Evolutionary conservation across 2,888 invertebrate species (phyloP).

Genomic region (Sepioteuthis lessoniana): DNA sequence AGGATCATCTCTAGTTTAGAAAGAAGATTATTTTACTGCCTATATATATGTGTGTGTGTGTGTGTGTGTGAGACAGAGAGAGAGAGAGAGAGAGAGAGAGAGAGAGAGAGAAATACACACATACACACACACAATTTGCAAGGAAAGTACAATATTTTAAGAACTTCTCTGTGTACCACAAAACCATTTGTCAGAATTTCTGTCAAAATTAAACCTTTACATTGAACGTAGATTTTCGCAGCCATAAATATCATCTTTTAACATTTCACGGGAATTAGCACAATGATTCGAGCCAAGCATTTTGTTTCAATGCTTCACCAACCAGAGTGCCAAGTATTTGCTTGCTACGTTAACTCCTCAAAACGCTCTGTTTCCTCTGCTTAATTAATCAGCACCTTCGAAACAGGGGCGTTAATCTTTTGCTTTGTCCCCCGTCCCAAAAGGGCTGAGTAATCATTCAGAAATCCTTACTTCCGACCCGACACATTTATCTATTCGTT

Average conservation of each 20-base stretch:
- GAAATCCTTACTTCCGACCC: no score
- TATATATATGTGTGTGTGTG: no score
- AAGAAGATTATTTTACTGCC: no score
- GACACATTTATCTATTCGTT: no score
- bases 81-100: no score
- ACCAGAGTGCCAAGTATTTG: background rate
- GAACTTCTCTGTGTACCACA: background rate
- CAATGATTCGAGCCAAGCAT: background rate
- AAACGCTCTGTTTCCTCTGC: background rate
- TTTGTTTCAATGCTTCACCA: background rate
- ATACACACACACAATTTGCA: background rate
- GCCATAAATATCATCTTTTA: background rate
- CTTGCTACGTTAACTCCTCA: background rate
- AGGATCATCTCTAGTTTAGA: no score
- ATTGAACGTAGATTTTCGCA: background rate
- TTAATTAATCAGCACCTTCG: background rate
- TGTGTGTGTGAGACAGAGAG: no score
- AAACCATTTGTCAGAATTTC: constrained; percentile 33
- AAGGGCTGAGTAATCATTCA: no score
- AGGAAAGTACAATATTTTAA: background rate
- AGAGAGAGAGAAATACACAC: no score
- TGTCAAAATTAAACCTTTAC: background rate
- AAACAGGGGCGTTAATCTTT: background rate
- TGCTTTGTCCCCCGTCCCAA: background rate
- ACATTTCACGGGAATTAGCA: background rate